Conservation (phyloP, 2,797 vertebrate species). For the Falco naumanni region DNA sequence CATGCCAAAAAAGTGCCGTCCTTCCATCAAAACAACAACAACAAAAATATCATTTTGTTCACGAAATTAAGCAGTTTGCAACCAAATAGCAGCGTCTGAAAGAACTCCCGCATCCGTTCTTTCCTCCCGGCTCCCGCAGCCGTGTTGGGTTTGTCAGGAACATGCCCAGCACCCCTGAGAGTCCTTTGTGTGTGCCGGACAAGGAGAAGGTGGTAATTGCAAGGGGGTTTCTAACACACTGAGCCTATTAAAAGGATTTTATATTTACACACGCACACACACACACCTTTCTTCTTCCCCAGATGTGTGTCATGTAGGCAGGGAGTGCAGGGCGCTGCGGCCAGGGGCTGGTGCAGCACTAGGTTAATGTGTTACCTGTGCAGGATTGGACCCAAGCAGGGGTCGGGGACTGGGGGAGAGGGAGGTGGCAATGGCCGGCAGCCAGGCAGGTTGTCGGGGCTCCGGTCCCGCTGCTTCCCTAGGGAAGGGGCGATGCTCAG, state of each 20-base stretch:
- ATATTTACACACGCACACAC: background rate
- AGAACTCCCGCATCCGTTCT: constrained; percentile 15
- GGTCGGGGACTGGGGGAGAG: background rate
- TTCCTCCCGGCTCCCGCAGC: background rate
- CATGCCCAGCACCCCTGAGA: background rate
- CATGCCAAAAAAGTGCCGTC: constrained; percentile 62
- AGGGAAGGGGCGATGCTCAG: background rate
- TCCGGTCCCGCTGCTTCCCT: background rate
- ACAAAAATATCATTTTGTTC: constrained; percentile 61
- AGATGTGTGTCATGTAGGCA: constrained; percentile 56
- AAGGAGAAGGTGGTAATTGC: constrained; percentile 39
- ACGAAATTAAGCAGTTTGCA: constrained; percentile 72
- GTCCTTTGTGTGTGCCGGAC: constrained; percentile 1
- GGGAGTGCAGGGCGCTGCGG: background rate
- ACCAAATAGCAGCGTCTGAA: constrained; percentile 59
- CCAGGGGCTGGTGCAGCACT: background rate
- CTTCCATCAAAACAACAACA: constrained; percentile 65
- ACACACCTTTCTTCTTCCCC: background rate
- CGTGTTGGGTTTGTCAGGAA: background rate
- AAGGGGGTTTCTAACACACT: constrained; percentile 61
- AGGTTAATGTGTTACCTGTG: constrained; percentile 45
- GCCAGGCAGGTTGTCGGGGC: accelerated
- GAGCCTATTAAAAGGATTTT: constrained; percentile 39
- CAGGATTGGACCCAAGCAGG: background rate
- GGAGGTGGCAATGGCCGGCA: background rate